Evolutionary conservation across 2,113 vertebrate species (phyloP), one percentile per base, ranked within the genome.

Genomic region (Rhinopomastus cyanomelas): DNA sequence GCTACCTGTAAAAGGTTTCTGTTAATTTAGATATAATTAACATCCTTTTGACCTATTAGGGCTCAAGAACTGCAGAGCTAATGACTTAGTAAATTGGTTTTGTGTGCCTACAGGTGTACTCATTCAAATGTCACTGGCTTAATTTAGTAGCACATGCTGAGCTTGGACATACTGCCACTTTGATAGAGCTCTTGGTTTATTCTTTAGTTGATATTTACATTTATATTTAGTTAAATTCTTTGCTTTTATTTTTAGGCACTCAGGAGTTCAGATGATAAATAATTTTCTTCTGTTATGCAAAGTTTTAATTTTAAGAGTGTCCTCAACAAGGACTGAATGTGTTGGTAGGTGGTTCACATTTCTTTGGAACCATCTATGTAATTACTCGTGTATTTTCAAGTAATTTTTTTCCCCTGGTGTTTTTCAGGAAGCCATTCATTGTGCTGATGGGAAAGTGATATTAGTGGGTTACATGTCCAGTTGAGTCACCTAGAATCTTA

Each of bases 41-140:
- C 89, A 74, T 81, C 71, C 68, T 93, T 93, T 74, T 92, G 76
- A 92, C 80, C 87, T 92, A 71, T 59, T 87, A 87, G 62, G 85
- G 75, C 76, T 66, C 60, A 36, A 80, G 61, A 91, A 39, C 52
- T 67, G 49, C 78, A 84, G 62, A 93, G 37, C 65, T 89, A 83
- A 94, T 94, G 93, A 91, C 94, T 76, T 78, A 84, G 62, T 73
- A 89, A 73, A 83, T 90, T 57, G 80, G 89, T 88, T 94, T 80
- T 83, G 78, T 89, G 77, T 92, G 87, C 56, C 68, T 85, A 91
- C 83, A 94, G 92, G 88, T 94, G 84, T 78, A 93, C 44, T 91
- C 42, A 81, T 92, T 95, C 93, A 91, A 89, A 91, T 93, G 68
- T 89, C 81, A 85, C 65, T 92, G 90, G 73, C 88, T 94, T 93